Evolutionary conservation across 1,140 invertebrate genomes (phyloP).

Genomic region (Trachelipus rathkii): DNA sequence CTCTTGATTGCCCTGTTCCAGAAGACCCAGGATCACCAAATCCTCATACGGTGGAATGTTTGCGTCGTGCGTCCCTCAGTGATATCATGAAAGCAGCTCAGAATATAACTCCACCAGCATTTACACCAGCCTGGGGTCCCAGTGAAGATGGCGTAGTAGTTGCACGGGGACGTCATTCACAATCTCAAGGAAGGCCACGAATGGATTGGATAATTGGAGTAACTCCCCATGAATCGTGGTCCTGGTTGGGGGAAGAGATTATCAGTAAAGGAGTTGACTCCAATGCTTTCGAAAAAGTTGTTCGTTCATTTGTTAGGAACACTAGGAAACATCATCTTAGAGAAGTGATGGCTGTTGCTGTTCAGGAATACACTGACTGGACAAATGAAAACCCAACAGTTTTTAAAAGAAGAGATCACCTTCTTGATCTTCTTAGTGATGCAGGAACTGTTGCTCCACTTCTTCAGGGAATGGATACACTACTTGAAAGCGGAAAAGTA

Average conservation of each 20-base stretch:
- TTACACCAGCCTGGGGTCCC: conserved; percentile 76
- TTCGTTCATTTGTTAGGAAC: conserved; percentile 45
- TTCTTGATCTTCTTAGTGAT: conserved; percentile 40
- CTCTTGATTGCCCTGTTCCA: conserved; percentile 41
- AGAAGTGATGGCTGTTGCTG: conserved; percentile 60
- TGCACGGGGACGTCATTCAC: conserved; percentile 16
- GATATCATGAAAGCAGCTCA: conserved; percentile 65
- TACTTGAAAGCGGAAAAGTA: conserved; percentile 29
- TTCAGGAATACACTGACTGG: conserved; percentile 63
- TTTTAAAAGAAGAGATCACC: conserved; percentile 49
- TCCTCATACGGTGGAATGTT: conserved; percentile 57
- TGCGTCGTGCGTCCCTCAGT: conserved; percentile 69
- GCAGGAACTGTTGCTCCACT: conserved; percentile 38
- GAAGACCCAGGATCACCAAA: conserved; percentile 33
- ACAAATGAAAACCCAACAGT: conserved; percentile 47
- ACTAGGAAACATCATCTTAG: conserved; percentile 49
- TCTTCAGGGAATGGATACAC: conserved; percentile 37
- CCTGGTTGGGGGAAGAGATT: conserved; percentile 41
- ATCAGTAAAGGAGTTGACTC: conserved; percentile 39
- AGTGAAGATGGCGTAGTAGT: conserved; percentile 83
- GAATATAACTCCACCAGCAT: conserved; percentile 75
- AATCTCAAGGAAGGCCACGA: conserved; percentile 75
- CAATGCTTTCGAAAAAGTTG: conserved; percentile 34
- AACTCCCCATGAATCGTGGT: conserved; percentile 42
- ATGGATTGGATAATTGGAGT: conserved; percentile 45